phyloP scores from a whole-genome alignment of 2,113 vertebrate genomes.

The Tyrannus savana region DNA sequence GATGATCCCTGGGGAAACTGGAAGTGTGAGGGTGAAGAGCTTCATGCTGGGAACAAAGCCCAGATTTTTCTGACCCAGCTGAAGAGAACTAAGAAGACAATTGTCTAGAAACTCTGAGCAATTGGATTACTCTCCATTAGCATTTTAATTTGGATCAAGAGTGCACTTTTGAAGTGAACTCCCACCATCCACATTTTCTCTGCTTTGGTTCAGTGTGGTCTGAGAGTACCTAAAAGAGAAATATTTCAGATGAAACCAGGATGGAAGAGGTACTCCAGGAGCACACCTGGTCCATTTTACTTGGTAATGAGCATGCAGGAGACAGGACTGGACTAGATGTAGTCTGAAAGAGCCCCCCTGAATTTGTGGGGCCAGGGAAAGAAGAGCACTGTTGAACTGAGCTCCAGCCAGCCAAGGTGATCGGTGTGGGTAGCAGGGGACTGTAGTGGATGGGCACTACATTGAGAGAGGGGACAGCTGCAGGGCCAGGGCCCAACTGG shows the following conservation, averaged over 20 bases:
- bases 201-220: neutral
- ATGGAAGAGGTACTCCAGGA: neutral
- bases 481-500: neutral
- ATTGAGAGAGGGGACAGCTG: neutral
- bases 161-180: neutral
- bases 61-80: neutral
- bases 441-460: rapidly evolving
- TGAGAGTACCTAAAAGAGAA: neutral
- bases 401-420: neutral
- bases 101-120: neutral
- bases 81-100: neutral
- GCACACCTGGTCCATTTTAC: neutral
- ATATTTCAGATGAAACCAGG: neutral
- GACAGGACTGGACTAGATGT: neutral
- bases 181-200: neutral
- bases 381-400: neutral
- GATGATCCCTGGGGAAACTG: neutral
- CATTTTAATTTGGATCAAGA: neutral
- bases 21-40: neutral
- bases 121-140: neutral
- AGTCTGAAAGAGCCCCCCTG: neutral
- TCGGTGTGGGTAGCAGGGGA: rapidly evolving
- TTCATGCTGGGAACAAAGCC: neutral
- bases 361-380: neutral
- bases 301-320: neutral